These are phyloP conservation scores for Carassius auratus DNA, from an alignment of 2,113 vertebrate genomes.

Conservation along the genomic window DNA sequence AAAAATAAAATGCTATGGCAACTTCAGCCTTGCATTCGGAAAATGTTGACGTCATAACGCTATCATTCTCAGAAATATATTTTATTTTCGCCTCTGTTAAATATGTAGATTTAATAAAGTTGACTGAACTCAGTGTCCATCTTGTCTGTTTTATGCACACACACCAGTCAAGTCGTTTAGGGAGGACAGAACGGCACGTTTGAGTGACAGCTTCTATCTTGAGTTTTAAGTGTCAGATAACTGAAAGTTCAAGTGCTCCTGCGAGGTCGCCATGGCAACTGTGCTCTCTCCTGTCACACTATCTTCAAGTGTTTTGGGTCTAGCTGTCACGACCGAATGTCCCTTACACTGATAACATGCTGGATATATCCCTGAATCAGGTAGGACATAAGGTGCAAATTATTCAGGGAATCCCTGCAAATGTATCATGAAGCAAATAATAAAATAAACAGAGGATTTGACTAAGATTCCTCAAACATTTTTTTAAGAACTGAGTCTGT, in stretches of 20 bases:
- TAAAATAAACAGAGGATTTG: neutral
- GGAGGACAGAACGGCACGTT: neutral
- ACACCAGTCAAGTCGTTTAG: neutral
- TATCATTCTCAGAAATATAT: neutral
- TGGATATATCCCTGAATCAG: conserved; percentile 10
- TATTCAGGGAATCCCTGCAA: neutral
- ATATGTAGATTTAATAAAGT: neutral
- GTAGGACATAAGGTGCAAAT: neutral
- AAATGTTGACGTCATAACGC: neutral
- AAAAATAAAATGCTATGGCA: neutral
- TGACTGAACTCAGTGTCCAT: neutral
- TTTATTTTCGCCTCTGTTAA: neutral
- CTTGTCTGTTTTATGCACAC: conserved; percentile 15
- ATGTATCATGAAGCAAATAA: neutral
- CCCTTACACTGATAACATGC: conserved; percentile 39
- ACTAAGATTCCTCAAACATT: neutral
- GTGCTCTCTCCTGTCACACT: conserved; percentile 64
- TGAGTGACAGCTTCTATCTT: conserved; percentile 52
- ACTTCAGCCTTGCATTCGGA: neutral
- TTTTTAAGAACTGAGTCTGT: neutral
- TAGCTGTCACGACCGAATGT: conserved; percentile 53
- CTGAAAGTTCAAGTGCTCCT: conserved; percentile 71
- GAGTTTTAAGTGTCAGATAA: conserved; percentile 69
- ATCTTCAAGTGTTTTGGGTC: conserved; percentile 64
- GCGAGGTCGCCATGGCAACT: conserved; percentile 77